These are phyloP conservation scores for Eriocheir sinensis DNA, from an alignment of 1,140 invertebrate genomes.

Conservation along the genomic window DNA sequence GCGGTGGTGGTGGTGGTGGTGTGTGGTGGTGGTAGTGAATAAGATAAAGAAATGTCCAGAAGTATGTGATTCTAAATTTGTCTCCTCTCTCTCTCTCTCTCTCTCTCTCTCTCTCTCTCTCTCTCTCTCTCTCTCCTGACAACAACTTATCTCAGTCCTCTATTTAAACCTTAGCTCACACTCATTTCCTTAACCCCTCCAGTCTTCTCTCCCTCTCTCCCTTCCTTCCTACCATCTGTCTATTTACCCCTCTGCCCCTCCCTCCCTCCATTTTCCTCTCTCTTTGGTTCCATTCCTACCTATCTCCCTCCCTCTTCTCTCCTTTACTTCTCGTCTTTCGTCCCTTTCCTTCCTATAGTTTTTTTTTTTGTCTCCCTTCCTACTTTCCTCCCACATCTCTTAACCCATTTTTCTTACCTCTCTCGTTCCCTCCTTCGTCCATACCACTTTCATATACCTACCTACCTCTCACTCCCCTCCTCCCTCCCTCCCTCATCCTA, in stretches of 20 bases:
- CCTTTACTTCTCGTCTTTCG: background rate
- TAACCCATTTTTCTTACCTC: background rate
- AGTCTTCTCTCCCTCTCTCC: conserved; percentile 33
- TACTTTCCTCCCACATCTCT: no score
- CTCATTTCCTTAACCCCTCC: no score
- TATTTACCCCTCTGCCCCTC: background rate
- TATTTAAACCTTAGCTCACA: no score
- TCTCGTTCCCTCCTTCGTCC: background rate
- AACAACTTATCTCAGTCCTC: no score
- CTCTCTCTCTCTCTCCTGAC: background rate
- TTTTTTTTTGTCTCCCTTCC: background rate
- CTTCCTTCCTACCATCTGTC: background rate
- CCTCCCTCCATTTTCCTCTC: background rate
- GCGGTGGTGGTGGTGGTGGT: no score
- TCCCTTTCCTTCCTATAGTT: background rate
- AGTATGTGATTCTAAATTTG: background rate
- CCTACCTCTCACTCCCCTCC: background rate
- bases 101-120: conserved; percentile 36
- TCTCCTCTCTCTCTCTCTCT: background rate
- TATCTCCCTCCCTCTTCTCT: no score
- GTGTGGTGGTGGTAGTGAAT: no score
- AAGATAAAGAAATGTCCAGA: background rate
- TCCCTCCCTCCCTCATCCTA: background rate
- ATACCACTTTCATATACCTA: no score
- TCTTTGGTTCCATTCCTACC: no score